Evolutionary conservation across 2,888 invertebrate genomes (phyloP), one percentile per base, ranked within the genome.

Genomic region (Volucella bombylans): DNA sequence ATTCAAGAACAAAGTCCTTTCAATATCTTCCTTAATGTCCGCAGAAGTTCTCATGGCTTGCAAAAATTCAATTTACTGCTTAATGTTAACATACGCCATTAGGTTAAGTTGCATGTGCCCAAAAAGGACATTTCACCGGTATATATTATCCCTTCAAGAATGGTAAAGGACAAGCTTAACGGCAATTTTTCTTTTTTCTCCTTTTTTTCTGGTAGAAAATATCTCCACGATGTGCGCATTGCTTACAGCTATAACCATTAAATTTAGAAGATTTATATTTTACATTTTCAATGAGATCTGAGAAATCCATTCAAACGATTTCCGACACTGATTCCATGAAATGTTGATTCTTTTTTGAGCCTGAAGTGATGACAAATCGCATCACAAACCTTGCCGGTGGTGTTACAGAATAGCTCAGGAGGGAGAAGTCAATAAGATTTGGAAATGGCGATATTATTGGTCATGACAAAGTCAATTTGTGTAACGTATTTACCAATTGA

Each of bases 61-160:
- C 67, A 54, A 18, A 69, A 68, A 55, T 72, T 68, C 54, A 82
- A 82, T 82, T 78, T 78, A 78, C 78, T 73, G 67, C 78, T 14
- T 23, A 72, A 77, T 82, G 54, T 77, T 68, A 62, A 62, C 82
- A 78, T 78, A 54, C 77, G 23, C 71, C 64, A 71, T 78, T 78
- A 55, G 69, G 55, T 64, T 71, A 78, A 69, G 64, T 69, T 69
- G 59, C 50, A 12, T 57, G 69, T 69, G 39, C 45, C 64, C 77
- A 71, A 64, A 64, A 77, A 54, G 50, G 57, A 41, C 31, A 47
- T 62, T 78, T 55, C 31, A 31, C 55, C 14, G 31, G 55, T 55
- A 78, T 71, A 78, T 69, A 71, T 78, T 49, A 64, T 78, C 61
- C 54, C 18, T 23, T 15, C 39, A 38, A 54, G 52, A 59, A n/a